Evolutionary conservation across 2,888 invertebrate species (phyloP).

Genomic region (Platerodrilus igneus): DNA sequence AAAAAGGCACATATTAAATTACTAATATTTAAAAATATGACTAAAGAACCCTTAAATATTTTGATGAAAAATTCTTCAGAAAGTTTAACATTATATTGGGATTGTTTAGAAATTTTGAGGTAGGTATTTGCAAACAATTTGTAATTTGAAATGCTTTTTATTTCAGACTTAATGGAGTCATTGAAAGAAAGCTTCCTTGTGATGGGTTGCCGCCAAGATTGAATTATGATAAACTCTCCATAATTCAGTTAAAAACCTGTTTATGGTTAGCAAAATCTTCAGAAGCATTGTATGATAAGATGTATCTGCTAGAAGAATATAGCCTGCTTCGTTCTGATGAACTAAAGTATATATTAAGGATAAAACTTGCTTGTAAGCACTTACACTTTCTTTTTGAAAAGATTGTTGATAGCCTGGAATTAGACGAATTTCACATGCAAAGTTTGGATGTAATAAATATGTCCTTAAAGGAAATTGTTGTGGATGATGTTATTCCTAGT

Average conservation of each 20-base stretch:
- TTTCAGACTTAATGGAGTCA: constrained; percentile 23
- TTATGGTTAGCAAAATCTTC: constrained; percentile 38
- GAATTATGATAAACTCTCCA: constrained; percentile 36
- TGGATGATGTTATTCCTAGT: constrained; percentile 35
- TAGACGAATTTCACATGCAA: constrained; percentile 36
- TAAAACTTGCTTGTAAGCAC: constrained; percentile 36
- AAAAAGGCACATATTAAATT: constrained; percentile 32
- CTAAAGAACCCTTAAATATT: constrained; percentile 35
- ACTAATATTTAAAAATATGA: constrained; percentile 34
- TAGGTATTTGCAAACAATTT: constrained; percentile 17
- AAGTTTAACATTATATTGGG: constrained; percentile 39
- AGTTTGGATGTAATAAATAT: constrained; percentile 39
- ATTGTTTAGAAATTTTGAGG: constrained; percentile 43
- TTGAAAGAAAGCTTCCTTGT: constrained; percentile 40
- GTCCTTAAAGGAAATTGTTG: constrained; percentile 40
- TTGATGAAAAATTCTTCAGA: constrained; percentile 35
- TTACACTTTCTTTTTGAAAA: constrained; percentile 34
- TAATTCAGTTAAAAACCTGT: constrained; percentile 37
- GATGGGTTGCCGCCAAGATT: constrained; percentile 32
- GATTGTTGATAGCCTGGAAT: constrained; percentile 25
- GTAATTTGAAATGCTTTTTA: constrained; percentile 2
- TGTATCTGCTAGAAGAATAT: constrained; percentile 33
- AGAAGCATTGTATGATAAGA: constrained; percentile 35
- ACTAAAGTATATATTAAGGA: constrained; percentile 37
- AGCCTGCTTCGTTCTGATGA: constrained; percentile 38